Evolutionary conservation across 2,797 vertebrate species (phyloP), one percentile per base, ranked within the genome.

Genomic region (Anguilla pacifica): DNA sequence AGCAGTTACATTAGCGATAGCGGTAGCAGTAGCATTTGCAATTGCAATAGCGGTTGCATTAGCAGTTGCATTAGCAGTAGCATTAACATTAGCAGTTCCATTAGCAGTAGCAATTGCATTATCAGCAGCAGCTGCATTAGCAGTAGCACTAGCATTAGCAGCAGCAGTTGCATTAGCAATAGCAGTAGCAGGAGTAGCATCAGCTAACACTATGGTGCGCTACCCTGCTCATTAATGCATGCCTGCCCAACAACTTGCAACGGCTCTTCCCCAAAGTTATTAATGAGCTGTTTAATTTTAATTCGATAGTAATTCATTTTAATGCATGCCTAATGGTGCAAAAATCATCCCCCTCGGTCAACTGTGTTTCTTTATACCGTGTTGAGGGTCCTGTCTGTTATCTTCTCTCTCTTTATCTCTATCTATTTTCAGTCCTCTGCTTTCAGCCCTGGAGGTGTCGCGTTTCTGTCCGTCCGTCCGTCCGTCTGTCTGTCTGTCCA

Each of bases 251-350:
- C 92, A 95, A 94, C 94, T 93, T 96, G 94, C 91, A 93, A 94
- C 92, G 91, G 94, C 15, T 94, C 94, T 94, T 93, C 93, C 88
- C 92, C 92, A 95, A 96, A 96, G 94, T 96, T 96, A 96, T 96
- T 95, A 96, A 96, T 95, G 94, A 96, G 94, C 94, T 95, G 94
- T 95, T 96, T 96, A 93, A 95, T 96, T 96, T 95, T 95, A 96
- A 96, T 96, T 96, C 96, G 95, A 96, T 94, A 96, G 94, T 95
- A 95, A 96, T 96, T 96, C 95, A 95, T 96, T 95, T 96, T 96
- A 96, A 96, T 96, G 95, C 94, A 93, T 95, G 95, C 95, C 94
- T 96, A 96, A 96, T 95, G 95, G 95, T 95, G 94, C 94, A 93
- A 95, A 93, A 46, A 95, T 95, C 94, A 94, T 95, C 95, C 95